Conservation (phyloP, 2,113 vertebrate genomes). For the Osmerus mordax region DNA sequence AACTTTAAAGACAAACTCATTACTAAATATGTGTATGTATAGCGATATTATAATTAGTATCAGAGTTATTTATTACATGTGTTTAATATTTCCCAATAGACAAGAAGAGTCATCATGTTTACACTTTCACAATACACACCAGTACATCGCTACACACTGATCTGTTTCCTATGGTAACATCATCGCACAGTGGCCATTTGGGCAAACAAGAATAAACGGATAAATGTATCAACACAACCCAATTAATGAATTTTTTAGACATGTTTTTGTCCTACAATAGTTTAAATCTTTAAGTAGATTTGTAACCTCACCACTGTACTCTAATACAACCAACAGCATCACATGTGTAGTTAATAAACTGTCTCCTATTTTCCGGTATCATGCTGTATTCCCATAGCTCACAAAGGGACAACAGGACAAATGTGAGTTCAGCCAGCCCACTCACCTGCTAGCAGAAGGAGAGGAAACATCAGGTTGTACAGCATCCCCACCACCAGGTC, state of each 20-base stretch:
- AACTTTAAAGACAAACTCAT: not conserved
- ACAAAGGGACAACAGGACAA: not conserved
- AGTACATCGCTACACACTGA: no score
- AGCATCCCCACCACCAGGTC: constrained; percentile 59
- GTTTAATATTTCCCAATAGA: no score
- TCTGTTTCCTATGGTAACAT: no score
- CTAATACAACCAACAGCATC: no score
- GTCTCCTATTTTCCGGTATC: no score
- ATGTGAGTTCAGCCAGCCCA: not conserved
- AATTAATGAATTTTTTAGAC: not conserved
- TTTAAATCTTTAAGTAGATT: not conserved
- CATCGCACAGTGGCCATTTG: not conserved
- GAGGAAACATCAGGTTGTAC: constrained; percentile 64
- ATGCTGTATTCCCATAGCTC: no score
- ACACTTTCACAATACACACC: no score
- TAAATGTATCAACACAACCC: not conserved
- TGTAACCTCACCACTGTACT: no score
- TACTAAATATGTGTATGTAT: not conserved
- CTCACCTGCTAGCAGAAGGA: constrained; percentile 70
- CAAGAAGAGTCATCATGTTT: no score
- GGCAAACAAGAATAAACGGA: not conserved
- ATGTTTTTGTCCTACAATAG: not conserved
- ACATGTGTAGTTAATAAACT: no score
- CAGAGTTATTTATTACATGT: no score
- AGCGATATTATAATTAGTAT: not conserved